Evolutionary conservation across 2,113 vertebrate species (phyloP).

Genomic region (Pongo pygmaeus): DNA sequence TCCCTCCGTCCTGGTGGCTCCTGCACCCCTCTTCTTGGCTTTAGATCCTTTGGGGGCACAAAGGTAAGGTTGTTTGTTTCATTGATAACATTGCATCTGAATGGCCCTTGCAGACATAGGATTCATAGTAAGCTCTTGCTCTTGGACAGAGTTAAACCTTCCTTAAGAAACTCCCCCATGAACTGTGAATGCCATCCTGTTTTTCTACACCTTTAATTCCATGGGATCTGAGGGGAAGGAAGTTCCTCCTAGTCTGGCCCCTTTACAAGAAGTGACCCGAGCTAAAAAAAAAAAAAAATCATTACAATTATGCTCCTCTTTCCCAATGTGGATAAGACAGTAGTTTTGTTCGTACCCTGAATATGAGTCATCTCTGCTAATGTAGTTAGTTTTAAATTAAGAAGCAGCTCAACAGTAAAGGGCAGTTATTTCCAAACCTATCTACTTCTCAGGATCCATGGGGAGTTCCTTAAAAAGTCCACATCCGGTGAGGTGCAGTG

Average conservation of each 20-base stretch:
- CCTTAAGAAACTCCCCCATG: not conserved
- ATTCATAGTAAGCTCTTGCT: not conserved
- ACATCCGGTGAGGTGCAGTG: not conserved
- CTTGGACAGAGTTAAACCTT: not conserved
- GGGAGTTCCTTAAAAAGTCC: not conserved
- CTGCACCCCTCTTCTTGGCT: not conserved
- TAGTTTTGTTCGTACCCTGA: not conserved
- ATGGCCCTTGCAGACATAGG: not conserved
- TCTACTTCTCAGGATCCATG: not conserved
- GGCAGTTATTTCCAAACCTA: not conserved
- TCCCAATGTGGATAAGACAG: not conserved
- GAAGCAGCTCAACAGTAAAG: not conserved
- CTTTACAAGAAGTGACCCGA: not conserved
- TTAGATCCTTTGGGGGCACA: not conserved
- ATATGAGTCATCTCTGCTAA: slow-evolving; percentile 36
- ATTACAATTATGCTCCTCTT: not conserved
- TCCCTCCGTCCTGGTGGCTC: not conserved
- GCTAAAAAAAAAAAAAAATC: not conserved
- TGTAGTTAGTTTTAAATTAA: slow-evolving; percentile 14
- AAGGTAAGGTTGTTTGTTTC: not conserved
- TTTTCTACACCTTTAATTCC: not conserved
- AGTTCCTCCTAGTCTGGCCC: not conserved
- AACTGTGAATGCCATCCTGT: fast-evolving
- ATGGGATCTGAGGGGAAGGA: fast-evolving
- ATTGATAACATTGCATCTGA: not conserved